Evolutionary conservation across 1,140 invertebrate species (phyloP), one percentile per base, ranked within the genome.

Genomic region (Listronotus oregonensis): DNA sequence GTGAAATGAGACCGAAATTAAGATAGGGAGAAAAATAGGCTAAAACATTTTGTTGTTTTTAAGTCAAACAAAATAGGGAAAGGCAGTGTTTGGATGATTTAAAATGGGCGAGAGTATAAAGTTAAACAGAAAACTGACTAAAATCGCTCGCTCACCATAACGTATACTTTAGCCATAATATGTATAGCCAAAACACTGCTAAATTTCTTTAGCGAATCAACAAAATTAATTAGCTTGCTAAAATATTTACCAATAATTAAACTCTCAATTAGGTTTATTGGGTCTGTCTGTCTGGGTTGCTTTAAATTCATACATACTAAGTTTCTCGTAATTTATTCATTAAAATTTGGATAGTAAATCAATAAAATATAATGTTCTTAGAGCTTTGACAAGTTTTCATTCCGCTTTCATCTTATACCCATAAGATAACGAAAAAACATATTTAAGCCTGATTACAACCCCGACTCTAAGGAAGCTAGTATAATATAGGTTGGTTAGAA

Each of bases 161-260:
- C 54, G 60, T 63, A 54, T 54, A 63, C 31, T 42, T 65, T 65
- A 43, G 46, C 37, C 62, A 49, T n/a, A n/a, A 18, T 42, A 39
- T 65, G 47, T 42, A 65, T 65, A 65, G 57, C 44, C 47, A 42
- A 65, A 65, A 58, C 39, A 58, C 51, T 17, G 55, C 55, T 63
- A 46, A 64, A 65, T 56, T 65, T 65, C 63, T 65, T 65, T 18
- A 21, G 63, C 39, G 18, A 58, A 44, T 65, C 54, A 58, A 54
- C 54, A 58, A 47, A 65, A 65, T 65, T 65, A 65, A 65, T 65
- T 65, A 65, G 43, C 63, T 58, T 58, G 50, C 54, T 65, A 65
- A 65, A 65, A 65, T 65, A 65, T 65, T 65, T 65, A 31, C 63
- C 46, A 37, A 65, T 65, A 65, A 65, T 65, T 65, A 65, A 65